Percentiles rank a stretch among this genome's conserved stretches.
Evolutionary conservation across 2,113 vertebrate genomes (phyloP).

Genomic region (Brachyistius frenatus): DNA sequence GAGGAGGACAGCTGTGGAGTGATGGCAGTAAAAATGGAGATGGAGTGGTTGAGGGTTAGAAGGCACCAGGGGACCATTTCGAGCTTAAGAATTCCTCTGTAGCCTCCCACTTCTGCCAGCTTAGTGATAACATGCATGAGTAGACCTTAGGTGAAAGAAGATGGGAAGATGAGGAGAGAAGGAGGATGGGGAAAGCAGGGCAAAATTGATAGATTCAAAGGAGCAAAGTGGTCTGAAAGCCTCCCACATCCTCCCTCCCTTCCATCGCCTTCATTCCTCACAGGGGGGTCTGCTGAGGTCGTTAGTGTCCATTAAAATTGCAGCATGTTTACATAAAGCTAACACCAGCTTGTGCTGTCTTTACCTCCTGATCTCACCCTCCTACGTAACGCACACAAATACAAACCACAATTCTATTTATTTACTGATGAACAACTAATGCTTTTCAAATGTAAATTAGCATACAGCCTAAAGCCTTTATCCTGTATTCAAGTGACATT

Average conservation of each 20-base stretch:
- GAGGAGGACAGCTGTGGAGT: conserved; percentile 63
- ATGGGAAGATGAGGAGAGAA: conserved; percentile 64
- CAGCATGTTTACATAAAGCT: conserved; percentile 74
- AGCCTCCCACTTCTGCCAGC: conserved; percentile 72
- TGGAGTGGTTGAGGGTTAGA: conserved; percentile 54
- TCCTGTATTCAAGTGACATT: conserved; percentile 2
- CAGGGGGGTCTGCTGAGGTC: conserved; percentile 55
- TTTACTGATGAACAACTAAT: conserved; percentile 5
- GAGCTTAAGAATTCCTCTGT: conserved; percentile 60
- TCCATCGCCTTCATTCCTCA: conserved; percentile 28
- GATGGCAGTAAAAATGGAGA: conserved; percentile 67
- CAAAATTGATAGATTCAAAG: conserved; percentile 70
- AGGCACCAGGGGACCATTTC: conserved; percentile 61
- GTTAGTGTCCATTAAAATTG: conserved; percentile 74
- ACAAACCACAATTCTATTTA: conserved; percentile 2
- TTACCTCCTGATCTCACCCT: conserved; percentile 45
- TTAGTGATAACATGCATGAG: conserved; percentile 78
- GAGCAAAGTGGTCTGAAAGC: conserved; percentile 76
- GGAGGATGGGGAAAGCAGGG: conserved; percentile 54
- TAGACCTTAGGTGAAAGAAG: conserved; percentile 70
- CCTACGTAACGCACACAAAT: conserved; percentile 39
- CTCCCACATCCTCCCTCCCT: conserved; percentile 47
- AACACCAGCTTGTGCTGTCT: conserved; percentile 43
- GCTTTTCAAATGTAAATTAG: conserved; percentile 34
- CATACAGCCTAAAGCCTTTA: conserved; percentile 9